Evolutionary conservation across 2,113 vertebrate genomes (phyloP).

Genomic region (Recurvirostra avosetta): DNA sequence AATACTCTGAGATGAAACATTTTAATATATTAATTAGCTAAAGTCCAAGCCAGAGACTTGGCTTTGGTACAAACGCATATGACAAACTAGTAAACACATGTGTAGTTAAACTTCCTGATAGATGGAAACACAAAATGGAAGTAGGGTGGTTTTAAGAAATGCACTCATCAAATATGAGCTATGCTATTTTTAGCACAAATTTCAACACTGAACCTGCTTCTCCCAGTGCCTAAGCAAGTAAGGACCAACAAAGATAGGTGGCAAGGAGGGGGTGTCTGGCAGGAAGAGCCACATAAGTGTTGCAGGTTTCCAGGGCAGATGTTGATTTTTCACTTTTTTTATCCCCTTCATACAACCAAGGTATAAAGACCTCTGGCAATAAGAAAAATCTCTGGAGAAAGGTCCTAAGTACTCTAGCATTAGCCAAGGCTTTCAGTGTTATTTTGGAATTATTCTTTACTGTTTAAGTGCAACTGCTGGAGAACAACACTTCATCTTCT

Average conservation of each 20-base stretch:
- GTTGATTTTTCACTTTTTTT: neutral
- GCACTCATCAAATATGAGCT: neutral
- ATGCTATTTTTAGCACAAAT: neutral
- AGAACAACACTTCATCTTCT: neutral
- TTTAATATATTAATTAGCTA: neutral
- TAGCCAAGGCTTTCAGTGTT: neutral
- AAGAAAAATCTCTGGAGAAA: neutral
- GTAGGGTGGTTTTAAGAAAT: neutral
- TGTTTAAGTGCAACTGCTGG: neutral
- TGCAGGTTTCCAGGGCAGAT: neutral
- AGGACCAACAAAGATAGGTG: neutral
- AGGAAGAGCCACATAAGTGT: neutral
- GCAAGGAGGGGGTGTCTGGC: rapidly evolving
- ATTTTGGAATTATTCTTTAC: neutral
- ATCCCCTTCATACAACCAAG: neutral
- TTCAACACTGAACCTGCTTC: neutral
- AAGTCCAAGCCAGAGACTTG: neutral
- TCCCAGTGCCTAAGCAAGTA: neutral
- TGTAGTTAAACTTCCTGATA: neutral
- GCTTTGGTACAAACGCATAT: neutral
- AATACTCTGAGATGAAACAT: neutral
- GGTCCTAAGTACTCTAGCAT: neutral
- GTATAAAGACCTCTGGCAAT: neutral
- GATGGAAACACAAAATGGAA: neutral
- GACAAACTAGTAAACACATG: neutral